Percentiles rank a stretch among this genome's conserved stretches.
phyloP scores from a whole-genome alignment of 2,888 invertebrate species.

The Tenthredo notha region DNA sequence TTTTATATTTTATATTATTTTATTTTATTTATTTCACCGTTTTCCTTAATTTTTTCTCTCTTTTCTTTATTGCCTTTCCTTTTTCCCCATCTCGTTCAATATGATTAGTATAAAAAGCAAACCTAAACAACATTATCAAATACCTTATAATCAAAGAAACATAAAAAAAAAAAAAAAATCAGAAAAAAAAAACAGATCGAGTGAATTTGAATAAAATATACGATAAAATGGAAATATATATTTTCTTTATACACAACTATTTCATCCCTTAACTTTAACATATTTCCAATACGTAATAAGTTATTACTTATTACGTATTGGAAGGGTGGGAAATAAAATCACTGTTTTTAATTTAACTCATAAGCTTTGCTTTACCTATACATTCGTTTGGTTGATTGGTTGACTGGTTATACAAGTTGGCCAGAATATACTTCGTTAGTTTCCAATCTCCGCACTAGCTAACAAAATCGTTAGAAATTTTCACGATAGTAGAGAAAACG shows the following conservation, averaged over 20 bases:
- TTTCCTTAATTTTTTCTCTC: neutral
- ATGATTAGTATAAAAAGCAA: neutral
- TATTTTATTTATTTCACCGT: neutral
- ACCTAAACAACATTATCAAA: neutral
- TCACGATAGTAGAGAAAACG: neutral
- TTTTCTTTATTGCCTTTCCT: no score
- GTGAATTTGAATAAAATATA: neutral
- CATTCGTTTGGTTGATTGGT: slow-evolving; percentile 3
- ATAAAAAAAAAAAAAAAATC: neutral
- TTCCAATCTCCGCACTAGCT: slow-evolving; percentile 14
- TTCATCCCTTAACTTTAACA: neutral
- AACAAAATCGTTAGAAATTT: neutral
- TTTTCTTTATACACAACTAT: neutral
- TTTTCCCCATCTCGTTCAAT: neutral
- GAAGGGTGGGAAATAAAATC: slow-evolving; percentile 9
- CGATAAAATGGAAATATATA: neutral
- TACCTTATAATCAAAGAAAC: neutral
- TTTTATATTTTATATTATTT: neutral
- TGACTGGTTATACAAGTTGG: neutral
- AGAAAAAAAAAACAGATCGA: neutral
- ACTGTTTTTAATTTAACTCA: slow-evolving; percentile 40
- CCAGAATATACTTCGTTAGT: slow-evolving; percentile 35
- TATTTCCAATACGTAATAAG: neutral
- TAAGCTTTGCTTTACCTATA: neutral
- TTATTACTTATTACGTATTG: no score